Evolutionary conservation across 2,113 vertebrate genomes (phyloP), one percentile per base, ranked within the genome.

Genomic region (Diadophis punctatus): DNA sequence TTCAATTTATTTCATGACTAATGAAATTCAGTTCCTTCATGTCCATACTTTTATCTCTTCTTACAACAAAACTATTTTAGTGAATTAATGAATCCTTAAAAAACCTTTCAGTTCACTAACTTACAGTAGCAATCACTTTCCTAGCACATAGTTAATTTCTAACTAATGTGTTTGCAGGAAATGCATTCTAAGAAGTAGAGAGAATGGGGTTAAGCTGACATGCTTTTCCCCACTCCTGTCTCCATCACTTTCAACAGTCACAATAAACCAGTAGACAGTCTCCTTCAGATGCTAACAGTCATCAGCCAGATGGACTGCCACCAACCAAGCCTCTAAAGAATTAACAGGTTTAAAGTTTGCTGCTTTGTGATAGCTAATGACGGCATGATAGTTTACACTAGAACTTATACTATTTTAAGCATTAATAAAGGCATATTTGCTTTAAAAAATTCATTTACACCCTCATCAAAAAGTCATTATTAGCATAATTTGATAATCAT

Each of bases 101-200:
- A 91, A 93, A 91, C 87, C 68, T 34, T 95, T 93, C 91, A 86
- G 60, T 90, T 53, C 63, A 93, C 91, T 6, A n/a, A 91, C 86
- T 87, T 55, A n/a, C n/a, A n/a, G n/a, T n/a, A 80, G 87, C 4
- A 46, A 94, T 93, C 91, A 87, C 85, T 88, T 86, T 85, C 53
- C 12, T 68, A n/a, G 30, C 60, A 68, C 30, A 18, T 52, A 87
- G 58, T 58, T 94, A 39, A 34, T 23, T 87, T 90, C 48, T 93
- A 89, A 93, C 20, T 93, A 93, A 88, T 39, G 3, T 52, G 86
- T 55, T 48, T 92, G 16, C 52, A 93, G 91, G 34, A 85, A 95
- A 53, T 3, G 74, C 11, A 90, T 49, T 94, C 88, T 58, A 0
- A 25, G 8, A 30, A 80, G 55, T 56, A 84, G 60, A 30, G 2